phyloP scores from a whole-genome alignment of 1,140 invertebrate species.

The Varroa destructor region DNA sequence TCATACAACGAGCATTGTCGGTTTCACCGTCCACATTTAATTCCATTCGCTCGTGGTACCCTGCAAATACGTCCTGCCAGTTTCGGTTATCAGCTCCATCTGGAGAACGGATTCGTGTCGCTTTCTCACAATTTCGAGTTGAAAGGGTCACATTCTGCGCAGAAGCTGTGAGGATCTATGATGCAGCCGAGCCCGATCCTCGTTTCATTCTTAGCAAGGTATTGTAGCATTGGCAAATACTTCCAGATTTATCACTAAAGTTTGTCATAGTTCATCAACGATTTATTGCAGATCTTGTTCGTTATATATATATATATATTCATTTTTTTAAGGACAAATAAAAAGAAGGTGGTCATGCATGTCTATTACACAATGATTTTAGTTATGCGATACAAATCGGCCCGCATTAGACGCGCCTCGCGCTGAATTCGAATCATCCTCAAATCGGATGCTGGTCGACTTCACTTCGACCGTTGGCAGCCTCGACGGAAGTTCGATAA shows the following conservation, averaged over 20 bases:
- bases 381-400: constrained; percentile 35
- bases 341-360: too few relatives aligned
- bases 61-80: constrained; percentile 35
- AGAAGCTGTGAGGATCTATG: constrained; percentile 35
- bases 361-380: too few relatives aligned
- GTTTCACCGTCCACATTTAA: constrained; percentile 30
- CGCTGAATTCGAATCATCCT: constrained; percentile 33
- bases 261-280: too few relatives aligned
- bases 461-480: constrained; percentile 34
- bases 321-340: too few relatives aligned
- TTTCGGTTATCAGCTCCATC: constrained; percentile 33
- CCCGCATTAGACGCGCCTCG: constrained; percentile 30
- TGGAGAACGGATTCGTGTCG: constrained; percentile 32
- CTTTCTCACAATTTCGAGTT: constrained; percentile 35
- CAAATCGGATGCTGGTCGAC: constrained; percentile 33
- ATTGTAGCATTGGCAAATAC: too few relatives aligned
- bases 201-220: constrained; percentile 34
- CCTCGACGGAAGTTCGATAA: constrained; percentile 35
- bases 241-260: too few relatives aligned
- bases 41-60: constrained; percentile 35
- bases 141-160: constrained; percentile 35
- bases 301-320: too few relatives aligned
- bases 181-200: constrained; percentile 33
- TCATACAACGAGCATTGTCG: neutral
- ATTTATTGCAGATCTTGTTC: too few relatives aligned